Evolutionary conservation across 2,888 invertebrate genomes (phyloP), one percentile per base, ranked within the genome.

Genomic region (Drosophila demipolita): DNA sequence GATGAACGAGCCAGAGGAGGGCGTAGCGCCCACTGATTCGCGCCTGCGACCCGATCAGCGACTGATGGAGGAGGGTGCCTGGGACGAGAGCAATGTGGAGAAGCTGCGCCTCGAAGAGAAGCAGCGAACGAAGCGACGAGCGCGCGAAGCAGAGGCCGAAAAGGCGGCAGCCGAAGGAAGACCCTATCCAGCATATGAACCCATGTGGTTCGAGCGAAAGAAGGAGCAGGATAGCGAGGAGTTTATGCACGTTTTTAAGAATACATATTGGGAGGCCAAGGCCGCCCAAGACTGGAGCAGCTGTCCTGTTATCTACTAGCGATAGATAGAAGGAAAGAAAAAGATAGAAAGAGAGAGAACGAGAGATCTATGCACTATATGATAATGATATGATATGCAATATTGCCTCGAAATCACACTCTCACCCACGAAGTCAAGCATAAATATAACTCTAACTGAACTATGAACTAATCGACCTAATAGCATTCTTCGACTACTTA

Each of bases 41-140:
- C 95, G 99, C 38, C 93, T 95, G 61, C 95, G 99, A 66, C 99
- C 99, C 68, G 99, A 99, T 95, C 99, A 99, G 94, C 95, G 99
- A 60, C 95, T 98, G 83, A 99, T 99, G 99, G 99, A 99, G 93
- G 95, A 97, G 74, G 98, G 98, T 4, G 94, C 94, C 63, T 98
- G 98, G 97, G 97, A 98, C 90, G 97, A 96, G 77, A 98, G 98
- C 69, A 99, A 99, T 93, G 92, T 94, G 1, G 97, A 97, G 93
- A 98, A 98, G 92, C 93, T 97, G 36, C 94, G 96, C 1, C 94
- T 99, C 33, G 99, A 99, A 93, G 99, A 99, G 93, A 99, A 99
- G 93, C 99, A 99, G 94, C 95, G 99, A 78, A 94, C 95, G 9
- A 95, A 94, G 76, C 94, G 99, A 60, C 95, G 98, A 76, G 93